Evolutionary conservation across 2,888 invertebrate genomes (phyloP).

Genomic region (Ochlodes sylvanus): DNA sequence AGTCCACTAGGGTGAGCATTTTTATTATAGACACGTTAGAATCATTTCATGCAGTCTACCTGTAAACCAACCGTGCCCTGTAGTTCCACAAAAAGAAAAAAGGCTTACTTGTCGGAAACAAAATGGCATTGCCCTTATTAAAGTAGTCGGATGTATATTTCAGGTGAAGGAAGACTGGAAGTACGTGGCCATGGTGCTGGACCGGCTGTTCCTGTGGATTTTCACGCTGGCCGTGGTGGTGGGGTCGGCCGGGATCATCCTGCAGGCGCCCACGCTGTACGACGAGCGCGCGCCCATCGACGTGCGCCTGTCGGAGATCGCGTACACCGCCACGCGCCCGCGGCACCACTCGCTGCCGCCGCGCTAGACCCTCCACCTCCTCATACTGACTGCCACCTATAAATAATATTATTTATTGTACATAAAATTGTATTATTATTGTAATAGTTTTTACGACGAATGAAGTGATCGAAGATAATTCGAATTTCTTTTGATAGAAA

Average conservation of each 20-base stretch:
- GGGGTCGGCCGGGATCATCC: constrained; percentile 96
- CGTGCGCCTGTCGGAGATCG: constrained; percentile 94
- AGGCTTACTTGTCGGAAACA: too few relatives aligned
- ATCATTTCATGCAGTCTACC: too few relatives aligned
- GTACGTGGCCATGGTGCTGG: constrained; percentile 98
- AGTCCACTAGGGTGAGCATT: constrained; percentile 92
- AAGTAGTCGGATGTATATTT: background rate
- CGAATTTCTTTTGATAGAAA: constrained; percentile 84
- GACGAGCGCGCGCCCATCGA: constrained; percentile 95
- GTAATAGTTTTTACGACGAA: constrained; percentile 77
- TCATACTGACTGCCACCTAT: constrained; percentile 30
- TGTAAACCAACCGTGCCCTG: too few relatives aligned
- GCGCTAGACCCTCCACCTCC: constrained; percentile 41
- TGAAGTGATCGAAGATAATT: constrained; percentile 73
- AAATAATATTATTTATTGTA: constrained; percentile 55
- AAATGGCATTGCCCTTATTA: too few relatives aligned
- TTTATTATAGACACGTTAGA: too few relatives aligned
- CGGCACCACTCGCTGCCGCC: constrained; percentile 63
- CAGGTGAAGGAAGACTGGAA: constrained; percentile 99
- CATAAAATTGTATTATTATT: constrained; percentile 55
- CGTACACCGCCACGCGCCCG: constrained; percentile 94
- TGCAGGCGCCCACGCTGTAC: constrained; percentile 97
- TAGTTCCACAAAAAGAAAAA: too few relatives aligned
- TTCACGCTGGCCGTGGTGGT: constrained; percentile 98
- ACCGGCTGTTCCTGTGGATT: constrained; percentile 98